Base-by-base conservation (phyloP, 2,797 vertebrate genomes). In the Linurgus olivaceus region DNA sequence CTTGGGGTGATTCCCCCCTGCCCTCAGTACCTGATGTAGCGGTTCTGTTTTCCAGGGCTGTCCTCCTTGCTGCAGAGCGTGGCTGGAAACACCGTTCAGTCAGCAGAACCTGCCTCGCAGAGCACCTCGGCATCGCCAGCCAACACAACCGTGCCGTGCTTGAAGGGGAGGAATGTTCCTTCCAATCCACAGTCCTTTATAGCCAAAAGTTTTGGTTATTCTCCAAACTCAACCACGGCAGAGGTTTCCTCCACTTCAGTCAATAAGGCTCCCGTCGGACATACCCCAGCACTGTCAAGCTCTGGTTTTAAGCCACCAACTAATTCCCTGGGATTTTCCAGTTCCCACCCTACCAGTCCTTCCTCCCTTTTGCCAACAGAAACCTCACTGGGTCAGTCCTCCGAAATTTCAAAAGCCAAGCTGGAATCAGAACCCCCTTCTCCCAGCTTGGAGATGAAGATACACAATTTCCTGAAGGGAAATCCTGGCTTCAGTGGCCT, bases 381-480 rank as follows among this genome's bases (percentile, higher is more conserved):
- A 72, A 92, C 96, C 68, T 71, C 97, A 4, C 40, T 97, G 84
- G 95, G 57, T 87, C 98, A 98, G 3, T 86, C 97, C 71, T 94
- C 98, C 0, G 98, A 98, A 62, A 77, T 96, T 68, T 90, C 97
- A 50, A 98, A 98, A 83, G 63, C 97, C 7, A 98, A 98, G 91
- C 91, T 97, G 89, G 98, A 98, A 52, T 92, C 96, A 0, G 98
- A 98, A 24, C 96, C 98, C 17, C 96, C 98, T 37, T 98, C 98
- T 42, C 98, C 98, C 5, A 99, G 99, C 78, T 97, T 99, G 92
- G 99, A 99, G 94, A 99, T 99, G 83, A 99, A 99, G 97, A 99
- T 99, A 88, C 99, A 99, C 97, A 99, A 99, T 92, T 99, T 99
- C 97, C 95, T 99, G 91, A 99, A 99, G 98, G 99, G 99, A 37